Evolutionary conservation across 2,888 invertebrate genomes (phyloP), one percentile per base, ranked within the genome.

Genomic region (Philonicus albiceps): DNA sequence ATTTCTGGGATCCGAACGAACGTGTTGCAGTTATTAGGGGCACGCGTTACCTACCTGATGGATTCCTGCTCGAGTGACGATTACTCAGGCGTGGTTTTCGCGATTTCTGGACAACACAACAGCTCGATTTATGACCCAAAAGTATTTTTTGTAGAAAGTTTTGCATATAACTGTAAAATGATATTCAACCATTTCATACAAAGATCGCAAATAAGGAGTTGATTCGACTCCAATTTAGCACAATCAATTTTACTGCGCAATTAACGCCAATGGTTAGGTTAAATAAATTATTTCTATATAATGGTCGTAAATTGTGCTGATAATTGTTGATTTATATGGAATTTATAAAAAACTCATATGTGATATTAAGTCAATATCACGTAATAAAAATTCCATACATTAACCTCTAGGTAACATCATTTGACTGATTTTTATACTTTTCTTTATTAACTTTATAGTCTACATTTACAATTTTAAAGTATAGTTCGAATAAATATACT

Each of bases 21-120:
- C 49, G 78, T 78, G 78, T 78, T 49, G 30, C 49, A 78, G 30
- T 43, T 78, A 78, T 78, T 49, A 78, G 22, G 78, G 49, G 78
- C 81, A 83, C 64, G 81, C 81, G 64, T 83, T 64, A 22, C 64
- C 37, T 83, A 83, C 81, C 81, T 83, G 81, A 83, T 27, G 64
- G 64, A 64, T 64, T 27, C 64, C 64, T 64, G 64, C 22, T 8
- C 22, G 64, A 64, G 19, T 64, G 64, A 64, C 64, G 40, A 8
- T 43, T 64, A 64, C 22, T 83, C 81, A 83, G 81, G 81, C 64
- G 81, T 34, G 81, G 81, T 80, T 83, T 64, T 37, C 34, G 64
- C 37, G 81, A 22, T 19, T 64, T 22, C 43, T 55, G 64, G 64
- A 83, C 64, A 64, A 64, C 22, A 83, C 16, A 3, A 31, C 53